These are phyloP conservation scores for Octomys mimax DNA, from an alignment of 2,797 vertebrate species.

Conservation along the genomic window DNA sequence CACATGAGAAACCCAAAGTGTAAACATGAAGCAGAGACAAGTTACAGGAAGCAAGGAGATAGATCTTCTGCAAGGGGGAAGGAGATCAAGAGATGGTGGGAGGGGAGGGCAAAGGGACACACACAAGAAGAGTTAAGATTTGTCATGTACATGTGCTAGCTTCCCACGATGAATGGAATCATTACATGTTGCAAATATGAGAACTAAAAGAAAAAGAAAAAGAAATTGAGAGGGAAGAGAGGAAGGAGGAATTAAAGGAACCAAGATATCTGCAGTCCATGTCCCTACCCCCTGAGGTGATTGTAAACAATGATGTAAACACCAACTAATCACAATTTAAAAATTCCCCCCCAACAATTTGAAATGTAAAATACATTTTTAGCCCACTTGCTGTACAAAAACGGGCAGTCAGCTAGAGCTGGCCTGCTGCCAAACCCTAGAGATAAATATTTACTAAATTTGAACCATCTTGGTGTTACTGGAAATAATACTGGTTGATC, in stretches of 20 bases:
- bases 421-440: background rate
- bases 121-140: background rate
- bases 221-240: background rate
- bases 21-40: background rate
- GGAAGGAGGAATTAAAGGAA: background rate
- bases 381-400: background rate
- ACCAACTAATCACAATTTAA: background rate
- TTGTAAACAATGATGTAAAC: background rate
- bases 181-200: background rate
- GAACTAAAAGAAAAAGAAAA: background rate
- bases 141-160: background rate
- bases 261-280: background rate
- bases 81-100: background rate
- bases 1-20: background rate
- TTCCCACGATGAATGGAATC: background rate
- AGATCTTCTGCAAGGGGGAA: background rate
- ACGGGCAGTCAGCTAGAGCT: background rate
- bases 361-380: constrained; percentile 24
- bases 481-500: constrained; percentile 22
- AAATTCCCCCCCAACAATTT: background rate
- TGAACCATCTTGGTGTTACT: constrained; percentile 42
- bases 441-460: background rate
- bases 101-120: background rate
- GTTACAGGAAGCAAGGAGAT: background rate
- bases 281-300: background rate